A percentile compares a stretch with the other conserved stretches of the same genome.
Conservation (phyloP, 2,797 vertebrate species). For the Muscicapa striata region DNA sequence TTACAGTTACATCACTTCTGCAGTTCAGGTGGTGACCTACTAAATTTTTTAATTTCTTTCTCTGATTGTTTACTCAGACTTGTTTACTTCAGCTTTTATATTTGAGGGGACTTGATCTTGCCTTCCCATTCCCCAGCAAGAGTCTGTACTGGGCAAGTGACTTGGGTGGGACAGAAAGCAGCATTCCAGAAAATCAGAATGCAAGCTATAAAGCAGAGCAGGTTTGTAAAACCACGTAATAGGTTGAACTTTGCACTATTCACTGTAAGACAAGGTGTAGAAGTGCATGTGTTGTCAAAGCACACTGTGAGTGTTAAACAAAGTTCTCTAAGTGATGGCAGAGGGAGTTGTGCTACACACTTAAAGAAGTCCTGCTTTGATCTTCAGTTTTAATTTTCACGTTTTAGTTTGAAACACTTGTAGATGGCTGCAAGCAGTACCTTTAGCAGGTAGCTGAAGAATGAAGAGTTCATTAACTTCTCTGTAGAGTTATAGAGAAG, state of each 20-base stretch:
- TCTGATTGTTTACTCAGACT: neutral
- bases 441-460: neutral
- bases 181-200: neutral
- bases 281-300: neutral
- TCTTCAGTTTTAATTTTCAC: constrained; percentile 14
- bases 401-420: neutral
- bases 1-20: neutral
- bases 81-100: neutral
- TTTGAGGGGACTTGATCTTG: neutral
- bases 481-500: neutral
- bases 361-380: constrained; percentile 27
- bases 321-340: neutral
- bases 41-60: neutral
- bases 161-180: neutral
- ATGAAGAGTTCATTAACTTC: neutral
- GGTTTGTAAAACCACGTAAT: neutral
- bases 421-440: neutral
- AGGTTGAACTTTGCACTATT: neutral
- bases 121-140: neutral
- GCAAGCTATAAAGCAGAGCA: neutral
- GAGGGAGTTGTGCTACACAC: neutral
- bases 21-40: neutral
- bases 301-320: neutral
- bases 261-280: neutral
- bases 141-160: neutral